Conservation (phyloP, 2,888 invertebrate genomes). For the Argyresthia albistria region DNA sequence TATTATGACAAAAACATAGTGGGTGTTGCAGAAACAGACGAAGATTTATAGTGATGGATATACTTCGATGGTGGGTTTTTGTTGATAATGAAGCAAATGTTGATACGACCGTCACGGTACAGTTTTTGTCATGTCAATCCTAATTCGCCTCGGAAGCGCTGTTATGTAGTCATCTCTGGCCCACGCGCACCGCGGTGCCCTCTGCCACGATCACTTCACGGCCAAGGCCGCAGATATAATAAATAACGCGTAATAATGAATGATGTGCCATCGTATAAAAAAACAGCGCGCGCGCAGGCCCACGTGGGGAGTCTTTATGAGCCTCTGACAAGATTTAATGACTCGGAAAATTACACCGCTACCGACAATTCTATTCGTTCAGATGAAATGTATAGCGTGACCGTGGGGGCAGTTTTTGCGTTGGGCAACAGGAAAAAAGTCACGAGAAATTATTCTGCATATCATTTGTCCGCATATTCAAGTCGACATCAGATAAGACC, state of each 20-base stretch:
- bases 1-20: slow-evolving; percentile 3
- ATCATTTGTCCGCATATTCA: slow-evolving; percentile 21
- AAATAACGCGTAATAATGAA: slow-evolving; percentile 51
- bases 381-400: slow-evolving; percentile 32
- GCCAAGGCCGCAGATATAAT: slow-evolving; percentile 66
- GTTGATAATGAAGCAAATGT: slow-evolving; percentile 15
- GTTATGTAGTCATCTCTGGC: slow-evolving; percentile 32
- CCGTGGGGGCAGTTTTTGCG: slow-evolving; percentile 8
- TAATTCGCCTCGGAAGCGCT: slow-evolving; percentile 27
- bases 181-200: slow-evolving; percentile 33
- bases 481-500: slow-evolving; percentile 25
- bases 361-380: slow-evolving; percentile 27
- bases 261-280: slow-evolving; percentile 48
- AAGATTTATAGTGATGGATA: too few species aligned
- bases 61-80: too few species aligned
- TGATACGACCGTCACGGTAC: slow-evolving; percentile 23
- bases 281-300: slow-evolving; percentile 38
- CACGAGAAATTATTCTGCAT: slow-evolving; percentile 7
- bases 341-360: slow-evolving; percentile 51
- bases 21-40: neutral
- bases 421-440: neutral
- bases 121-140: slow-evolving; percentile 27
- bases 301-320: slow-evolving; percentile 58
- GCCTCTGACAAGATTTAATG: slow-evolving; percentile 52
- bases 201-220: slow-evolving; percentile 55